A percentile compares a stretch with the other conserved stretches of the same genome.
phyloP scores from a whole-genome alignment of 2,888 invertebrate genomes.

The Chrysolina haemoptera region DNA sequence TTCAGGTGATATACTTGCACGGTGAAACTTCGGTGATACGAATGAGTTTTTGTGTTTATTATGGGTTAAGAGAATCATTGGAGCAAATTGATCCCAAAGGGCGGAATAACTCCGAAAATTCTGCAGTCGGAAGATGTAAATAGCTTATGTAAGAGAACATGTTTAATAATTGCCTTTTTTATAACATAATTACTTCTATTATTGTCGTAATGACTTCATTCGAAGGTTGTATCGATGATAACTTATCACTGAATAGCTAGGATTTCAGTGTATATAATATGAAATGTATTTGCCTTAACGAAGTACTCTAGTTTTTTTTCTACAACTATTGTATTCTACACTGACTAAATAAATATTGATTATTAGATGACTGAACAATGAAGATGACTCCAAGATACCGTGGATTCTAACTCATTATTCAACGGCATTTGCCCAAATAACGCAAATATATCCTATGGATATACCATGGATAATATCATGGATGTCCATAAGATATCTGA shows the following conservation, averaged over 20 bases:
- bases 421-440: too few relatives aligned
- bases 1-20: slow-evolving; percentile 24
- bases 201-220: background rate
- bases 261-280: background rate
- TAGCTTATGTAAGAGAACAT: background rate
- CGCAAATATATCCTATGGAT: too few relatives aligned
- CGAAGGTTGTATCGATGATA: background rate
- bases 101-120: background rate
- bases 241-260: background rate
- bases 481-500: too few relatives aligned
- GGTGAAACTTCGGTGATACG: background rate
- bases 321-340: too few relatives aligned
- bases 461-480: too few relatives aligned
- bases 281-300: too few relatives aligned
- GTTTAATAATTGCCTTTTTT: background rate
- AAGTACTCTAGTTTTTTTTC: too few relatives aligned
- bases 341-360: too few relatives aligned
- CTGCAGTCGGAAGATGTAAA: slow-evolving; percentile 11
- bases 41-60: slow-evolving; percentile 14
- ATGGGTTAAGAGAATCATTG: slow-evolving; percentile 33
- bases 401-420: too few relatives aligned
- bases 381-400: too few relatives aligned
- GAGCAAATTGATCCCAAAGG: background rate
- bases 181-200: background rate
- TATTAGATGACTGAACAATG: too few relatives aligned